Evolutionary conservation across 2,113 vertebrate genomes (phyloP).

Genomic region (Hydrolagus affinis): DNA sequence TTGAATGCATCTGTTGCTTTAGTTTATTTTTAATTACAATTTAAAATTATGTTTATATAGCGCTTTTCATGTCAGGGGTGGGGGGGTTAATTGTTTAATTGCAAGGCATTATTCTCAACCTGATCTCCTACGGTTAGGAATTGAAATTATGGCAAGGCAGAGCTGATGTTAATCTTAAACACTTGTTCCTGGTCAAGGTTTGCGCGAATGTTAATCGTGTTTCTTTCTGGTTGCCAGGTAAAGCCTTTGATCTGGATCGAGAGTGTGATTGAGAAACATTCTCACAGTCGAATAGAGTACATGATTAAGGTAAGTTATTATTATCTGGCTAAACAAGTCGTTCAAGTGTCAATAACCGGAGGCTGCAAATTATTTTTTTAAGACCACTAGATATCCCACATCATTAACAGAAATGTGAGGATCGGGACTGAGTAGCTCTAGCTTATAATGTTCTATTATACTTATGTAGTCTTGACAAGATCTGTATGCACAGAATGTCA

Average conservation of each 20-base stretch:
- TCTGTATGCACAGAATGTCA: too few species aligned
- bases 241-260: conserved; percentile 98
- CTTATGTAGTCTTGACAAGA: too few species aligned
- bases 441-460: background rate
- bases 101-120: too few species aligned
- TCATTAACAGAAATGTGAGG: background rate
- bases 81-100: too few species aligned
- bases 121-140: too few species aligned
- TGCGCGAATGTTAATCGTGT: background rate
- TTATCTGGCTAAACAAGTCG: background rate
- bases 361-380: background rate
- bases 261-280: conserved; percentile 95
- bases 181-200: background rate
- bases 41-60: too few species aligned
- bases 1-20: too few species aligned
- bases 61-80: too few species aligned
- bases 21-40: too few species aligned
- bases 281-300: conserved; percentile 95
- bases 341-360: background rate
- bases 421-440: background rate
- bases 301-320: conserved; percentile 83
- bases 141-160: too few species aligned
- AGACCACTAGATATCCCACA: background rate
- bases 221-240: conserved; percentile 56
- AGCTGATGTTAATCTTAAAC: background rate